phyloP scores from a whole-genome alignment of 2,113 vertebrate genomes.

The Pao palembangensis region DNA sequence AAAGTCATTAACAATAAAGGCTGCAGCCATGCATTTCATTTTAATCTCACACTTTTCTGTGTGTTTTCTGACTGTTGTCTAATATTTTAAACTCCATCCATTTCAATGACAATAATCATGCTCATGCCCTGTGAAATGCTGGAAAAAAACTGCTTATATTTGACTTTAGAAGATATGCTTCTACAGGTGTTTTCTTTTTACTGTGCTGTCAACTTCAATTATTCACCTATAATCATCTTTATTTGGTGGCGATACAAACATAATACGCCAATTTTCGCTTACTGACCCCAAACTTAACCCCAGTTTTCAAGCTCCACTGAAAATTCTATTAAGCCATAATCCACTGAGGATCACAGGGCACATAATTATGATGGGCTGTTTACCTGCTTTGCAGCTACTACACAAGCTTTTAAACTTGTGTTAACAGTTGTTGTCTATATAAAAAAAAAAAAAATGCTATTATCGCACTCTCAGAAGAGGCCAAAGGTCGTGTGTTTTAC shows the following conservation, averaged over 20 bases:
- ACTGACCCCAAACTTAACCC: conserved; percentile 16
- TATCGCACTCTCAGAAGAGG: background rate
- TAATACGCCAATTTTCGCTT: conserved; percentile 8
- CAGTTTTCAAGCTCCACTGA: conserved; percentile 2
- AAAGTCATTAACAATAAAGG: no score
- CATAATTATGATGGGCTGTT: conserved; percentile 2
- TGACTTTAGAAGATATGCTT: background rate
- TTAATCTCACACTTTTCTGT: no score
- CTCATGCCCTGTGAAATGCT: no score
- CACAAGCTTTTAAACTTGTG: background rate
- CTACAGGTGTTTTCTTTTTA: background rate
- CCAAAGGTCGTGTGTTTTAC: background rate
- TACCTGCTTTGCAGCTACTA: background rate
- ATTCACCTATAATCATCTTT: conserved; percentile 6
- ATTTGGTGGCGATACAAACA: conserved; percentile 18
- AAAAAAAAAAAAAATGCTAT: background rate
- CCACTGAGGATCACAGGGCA: background rate
- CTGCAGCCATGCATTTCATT: no score
- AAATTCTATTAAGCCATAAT: conserved; percentile 9
- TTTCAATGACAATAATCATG: no score
- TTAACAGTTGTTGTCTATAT: background rate
- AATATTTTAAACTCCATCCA: no score
- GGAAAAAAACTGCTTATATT: no score
- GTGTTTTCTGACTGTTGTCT: no score
- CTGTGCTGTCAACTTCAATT: conserved; percentile 20